phyloP scores from a whole-genome alignment of 2,113 vertebrate genomes.

The Ctenomys sociabilis region DNA sequence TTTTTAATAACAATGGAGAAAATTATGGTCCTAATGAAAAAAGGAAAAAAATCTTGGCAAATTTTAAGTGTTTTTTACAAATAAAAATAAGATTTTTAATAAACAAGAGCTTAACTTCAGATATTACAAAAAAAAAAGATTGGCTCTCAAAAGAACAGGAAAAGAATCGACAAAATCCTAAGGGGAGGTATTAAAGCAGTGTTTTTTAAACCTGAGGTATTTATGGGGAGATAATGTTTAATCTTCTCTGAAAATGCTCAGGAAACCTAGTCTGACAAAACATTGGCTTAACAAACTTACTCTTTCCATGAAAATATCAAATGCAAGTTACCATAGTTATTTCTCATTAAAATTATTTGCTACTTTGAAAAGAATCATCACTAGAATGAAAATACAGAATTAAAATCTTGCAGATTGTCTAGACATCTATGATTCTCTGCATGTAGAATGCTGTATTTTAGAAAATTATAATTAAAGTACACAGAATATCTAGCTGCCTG shows the following conservation, averaged over 20 bases:
- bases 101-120: background rate
- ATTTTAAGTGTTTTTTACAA: constrained; percentile 3
- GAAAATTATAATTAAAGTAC: background rate
- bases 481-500: background rate
- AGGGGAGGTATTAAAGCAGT: background rate
- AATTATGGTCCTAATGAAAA: background rate
- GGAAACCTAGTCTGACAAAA: background rate
- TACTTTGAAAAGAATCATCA: background rate
- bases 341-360: background rate
- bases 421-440: background rate
- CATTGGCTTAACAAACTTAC: background rate
- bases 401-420: background rate
- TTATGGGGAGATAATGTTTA: background rate
- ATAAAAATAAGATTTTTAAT: constrained; percentile 17
- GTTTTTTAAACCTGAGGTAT: background rate
- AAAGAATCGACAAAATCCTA: background rate
- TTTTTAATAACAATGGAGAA: background rate
- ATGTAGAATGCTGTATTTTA: background rate
- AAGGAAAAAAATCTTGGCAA: background rate
- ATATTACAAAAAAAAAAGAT: background rate
- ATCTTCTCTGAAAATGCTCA: background rate
- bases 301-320: constrained; percentile 14
- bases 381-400: constrained; percentile 2
- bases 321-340: background rate
- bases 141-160: background rate